Conservation (phyloP, 2,797 vertebrate species). For the Squalus acanthias region DNA sequence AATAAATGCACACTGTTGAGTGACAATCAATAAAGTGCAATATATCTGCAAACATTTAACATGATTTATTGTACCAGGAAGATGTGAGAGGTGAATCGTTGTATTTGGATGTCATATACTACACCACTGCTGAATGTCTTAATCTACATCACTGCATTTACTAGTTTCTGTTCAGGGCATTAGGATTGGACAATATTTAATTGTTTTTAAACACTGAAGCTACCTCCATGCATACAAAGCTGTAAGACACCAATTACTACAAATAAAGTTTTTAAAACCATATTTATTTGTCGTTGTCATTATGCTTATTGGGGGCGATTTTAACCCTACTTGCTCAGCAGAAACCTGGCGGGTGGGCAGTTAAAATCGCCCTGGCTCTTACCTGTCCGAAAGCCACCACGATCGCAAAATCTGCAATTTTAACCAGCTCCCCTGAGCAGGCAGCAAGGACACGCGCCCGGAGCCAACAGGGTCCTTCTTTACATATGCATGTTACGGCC, state of each 20-base stretch:
- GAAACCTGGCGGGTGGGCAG: too few species aligned
- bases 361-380: too few species aligned
- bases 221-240: conserved; percentile 64
- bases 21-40: conserved; percentile 33
- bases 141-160: conserved; percentile 39
- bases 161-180: conserved; percentile 42
- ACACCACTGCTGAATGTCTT: conserved; percentile 25
- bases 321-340: too few species aligned
- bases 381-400: too few species aligned
- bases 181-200: conserved; percentile 45
- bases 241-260: conserved; percentile 57
- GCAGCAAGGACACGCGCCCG: too few species aligned
- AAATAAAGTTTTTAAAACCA: conserved; percentile 62
- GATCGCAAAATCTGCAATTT: too few species aligned
- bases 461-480: too few species aligned
- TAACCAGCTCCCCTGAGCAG: too few species aligned
- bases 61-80: conserved; percentile 27
- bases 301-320: background rate
- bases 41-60: conserved; percentile 23
- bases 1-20: conserved; percentile 33
- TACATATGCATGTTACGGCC: too few species aligned
- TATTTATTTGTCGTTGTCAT: background rate
- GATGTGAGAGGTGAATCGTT: background rate
- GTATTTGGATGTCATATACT: conserved; percentile 7
- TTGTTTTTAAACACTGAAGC: conserved; percentile 50